Conservation (phyloP, 2,797 vertebrate genomes). For the Rhinophrynus dorsalis region DNA sequence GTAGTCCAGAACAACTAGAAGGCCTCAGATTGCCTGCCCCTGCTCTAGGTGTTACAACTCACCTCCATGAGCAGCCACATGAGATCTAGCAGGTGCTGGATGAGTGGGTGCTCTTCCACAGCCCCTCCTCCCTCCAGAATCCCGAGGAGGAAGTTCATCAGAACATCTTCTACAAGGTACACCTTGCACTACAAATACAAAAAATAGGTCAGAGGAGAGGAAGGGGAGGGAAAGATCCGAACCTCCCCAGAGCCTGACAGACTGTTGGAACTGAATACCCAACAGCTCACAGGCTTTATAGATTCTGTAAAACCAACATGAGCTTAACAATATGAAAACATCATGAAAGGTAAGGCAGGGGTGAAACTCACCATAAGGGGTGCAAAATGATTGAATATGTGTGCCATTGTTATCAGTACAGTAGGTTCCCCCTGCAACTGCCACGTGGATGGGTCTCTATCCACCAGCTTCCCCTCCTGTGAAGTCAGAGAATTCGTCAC, state of each 20-base stretch:
- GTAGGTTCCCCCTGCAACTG: conserved; percentile 88
- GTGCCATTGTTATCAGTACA: conserved; percentile 81
- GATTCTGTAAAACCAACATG: too few relatives aligned
- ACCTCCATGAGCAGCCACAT: conserved; percentile 99
- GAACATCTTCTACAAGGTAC: conserved; percentile 93
- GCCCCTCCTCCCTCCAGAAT: conserved; percentile 83
- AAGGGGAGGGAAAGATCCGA: too few relatives aligned
- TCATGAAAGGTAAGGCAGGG: not conserved
- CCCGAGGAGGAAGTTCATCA: conserved; percentile 90
- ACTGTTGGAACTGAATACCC: too few relatives aligned
- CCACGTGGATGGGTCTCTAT: conserved; percentile 77
- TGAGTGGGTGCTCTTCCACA: conserved; percentile 81
- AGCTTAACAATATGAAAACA: too few relatives aligned
- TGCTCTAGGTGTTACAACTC: conserved; percentile 33
- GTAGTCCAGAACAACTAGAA: too few relatives aligned
- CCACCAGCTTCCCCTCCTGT: conserved; percentile 85
- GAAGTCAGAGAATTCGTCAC: not conserved
- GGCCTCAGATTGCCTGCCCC: too few relatives aligned
- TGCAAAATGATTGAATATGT: conserved; percentile 91
- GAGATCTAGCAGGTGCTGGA: conserved; percentile 88
- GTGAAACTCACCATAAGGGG: conserved; percentile 86
- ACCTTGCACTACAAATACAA: conserved; percentile 83
- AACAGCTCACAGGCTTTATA: too few relatives aligned
- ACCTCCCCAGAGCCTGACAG: too few relatives aligned
- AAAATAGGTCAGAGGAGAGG: too few relatives aligned